These are phyloP conservation scores for Thalpophila matura DNA, from an alignment of 2,888 invertebrate species.

Conservation along the genomic window DNA sequence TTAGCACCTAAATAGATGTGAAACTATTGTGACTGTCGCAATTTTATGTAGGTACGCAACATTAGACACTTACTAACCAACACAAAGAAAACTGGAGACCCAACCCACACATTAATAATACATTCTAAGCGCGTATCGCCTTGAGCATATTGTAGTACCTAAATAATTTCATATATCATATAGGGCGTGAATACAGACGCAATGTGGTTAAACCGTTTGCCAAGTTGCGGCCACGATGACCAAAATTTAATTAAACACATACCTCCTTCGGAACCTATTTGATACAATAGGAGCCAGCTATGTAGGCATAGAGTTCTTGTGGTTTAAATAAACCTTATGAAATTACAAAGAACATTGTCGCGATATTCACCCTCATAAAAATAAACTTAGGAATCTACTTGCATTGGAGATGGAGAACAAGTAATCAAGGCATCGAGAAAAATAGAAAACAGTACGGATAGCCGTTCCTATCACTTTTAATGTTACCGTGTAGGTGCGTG, in stretches of 20 bases:
- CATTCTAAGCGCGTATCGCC: slow-evolving; percentile 44
- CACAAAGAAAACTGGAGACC: slow-evolving; percentile 11
- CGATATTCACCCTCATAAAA: background rate
- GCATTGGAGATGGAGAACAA: background rate
- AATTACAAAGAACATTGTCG: background rate
- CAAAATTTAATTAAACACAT: slow-evolving; percentile 50
- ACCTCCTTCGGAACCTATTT: slow-evolving; percentile 2
- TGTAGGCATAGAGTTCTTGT: slow-evolving; percentile 25
- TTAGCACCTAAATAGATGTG: too few relatives aligned
- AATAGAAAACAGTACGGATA: too few relatives aligned
- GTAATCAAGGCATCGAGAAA: too few relatives aligned
- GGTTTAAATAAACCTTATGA: slow-evolving; percentile 36
- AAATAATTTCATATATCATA: slow-evolving; percentile 32
- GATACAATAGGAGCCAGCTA: slow-evolving; percentile 38
- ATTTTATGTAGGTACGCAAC: background rate
- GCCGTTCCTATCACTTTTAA: background rate
- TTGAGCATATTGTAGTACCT: slow-evolving; percentile 37
- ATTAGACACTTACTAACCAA: background rate
- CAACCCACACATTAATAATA: slow-evolving; percentile 22
- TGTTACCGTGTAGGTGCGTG: background rate
- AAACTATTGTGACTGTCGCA: background rate
- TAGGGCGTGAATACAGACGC: slow-evolving; percentile 26
- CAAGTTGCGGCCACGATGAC: slow-evolving; percentile 42
- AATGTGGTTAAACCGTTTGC: slow-evolving; percentile 47
- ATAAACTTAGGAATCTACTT: background rate